These are phyloP conservation scores for Oxycera nigricornis DNA, from an alignment of 2,888 invertebrate genomes.

Conservation along the genomic window DNA sequence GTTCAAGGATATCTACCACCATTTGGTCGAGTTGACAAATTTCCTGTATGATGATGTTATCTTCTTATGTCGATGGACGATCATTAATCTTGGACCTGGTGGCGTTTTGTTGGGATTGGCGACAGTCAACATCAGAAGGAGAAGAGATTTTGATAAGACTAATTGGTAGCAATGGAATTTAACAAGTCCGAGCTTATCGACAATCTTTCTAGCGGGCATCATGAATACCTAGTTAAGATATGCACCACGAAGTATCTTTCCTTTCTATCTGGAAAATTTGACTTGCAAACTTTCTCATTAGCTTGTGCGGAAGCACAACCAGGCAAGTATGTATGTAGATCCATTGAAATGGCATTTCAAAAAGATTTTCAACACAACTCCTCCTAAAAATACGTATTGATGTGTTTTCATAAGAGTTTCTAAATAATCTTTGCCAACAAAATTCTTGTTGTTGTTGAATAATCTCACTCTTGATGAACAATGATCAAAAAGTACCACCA, in stretches of 20 bases:
- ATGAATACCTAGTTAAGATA: too few relatives aligned
- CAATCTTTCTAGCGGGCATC: too few relatives aligned
- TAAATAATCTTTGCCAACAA: too few relatives aligned
- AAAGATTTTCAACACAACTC: too few relatives aligned
- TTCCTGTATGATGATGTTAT: background rate
- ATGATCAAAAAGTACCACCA: too few relatives aligned
- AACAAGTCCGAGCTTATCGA: background rate
- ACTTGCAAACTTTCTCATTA: background rate
- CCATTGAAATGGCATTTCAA: too few relatives aligned
- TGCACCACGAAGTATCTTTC: background rate
- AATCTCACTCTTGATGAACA: too few relatives aligned
- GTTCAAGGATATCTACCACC: background rate
- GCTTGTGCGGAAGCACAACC: background rate
- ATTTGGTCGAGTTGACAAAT: background rate
- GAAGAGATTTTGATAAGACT: background rate
- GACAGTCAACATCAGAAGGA: background rate
- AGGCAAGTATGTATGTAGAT: too few relatives aligned
- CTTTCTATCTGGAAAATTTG: background rate
- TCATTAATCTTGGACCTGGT: background rate
- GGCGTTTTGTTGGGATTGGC: background rate
- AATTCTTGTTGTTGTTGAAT: too few relatives aligned
- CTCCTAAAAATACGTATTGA: too few relatives aligned
- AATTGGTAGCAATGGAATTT: background rate
- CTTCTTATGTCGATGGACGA: background rate
- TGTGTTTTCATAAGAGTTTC: too few relatives aligned